These are phyloP conservation scores for Matsumyia berberina DNA, from an alignment of 2,888 invertebrate genomes.

Conservation along the genomic window DNA sequence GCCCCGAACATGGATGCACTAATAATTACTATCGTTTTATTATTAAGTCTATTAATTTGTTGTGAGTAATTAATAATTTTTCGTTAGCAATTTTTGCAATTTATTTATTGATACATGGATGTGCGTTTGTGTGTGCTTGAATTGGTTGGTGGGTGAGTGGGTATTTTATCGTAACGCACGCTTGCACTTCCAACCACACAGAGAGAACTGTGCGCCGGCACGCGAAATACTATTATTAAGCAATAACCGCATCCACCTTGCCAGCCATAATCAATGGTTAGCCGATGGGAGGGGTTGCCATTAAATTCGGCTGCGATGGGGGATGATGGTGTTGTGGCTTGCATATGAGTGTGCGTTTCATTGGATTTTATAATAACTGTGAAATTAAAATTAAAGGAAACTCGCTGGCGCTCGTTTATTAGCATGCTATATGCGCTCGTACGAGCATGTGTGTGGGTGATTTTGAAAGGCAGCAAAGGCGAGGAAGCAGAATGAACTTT, in stretches of 20 bases:
- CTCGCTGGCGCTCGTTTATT: background rate
- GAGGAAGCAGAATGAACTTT: background rate
- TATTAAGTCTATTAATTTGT: slow-evolving; percentile 75
- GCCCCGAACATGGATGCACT: slow-evolving; percentile 41
- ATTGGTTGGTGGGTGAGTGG: background rate
- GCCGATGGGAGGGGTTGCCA: slow-evolving; percentile 20
- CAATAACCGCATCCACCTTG: slow-evolving; percentile 37
- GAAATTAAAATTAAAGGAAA: slow-evolving; percentile 36
- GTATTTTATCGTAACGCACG: slow-evolving; percentile 3
- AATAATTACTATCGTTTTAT: slow-evolving; percentile 74
- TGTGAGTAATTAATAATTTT: slow-evolving; percentile 72
- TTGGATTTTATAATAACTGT: slow-evolving; percentile 36
- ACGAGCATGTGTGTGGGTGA: background rate
- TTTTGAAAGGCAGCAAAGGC: background rate
- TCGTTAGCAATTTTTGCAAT: slow-evolving; percentile 48
- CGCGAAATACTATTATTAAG: slow-evolving; percentile 47
- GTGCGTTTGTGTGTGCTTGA: no score
- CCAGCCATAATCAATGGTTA: slow-evolving; percentile 35
- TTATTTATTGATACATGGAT: slow-evolving; percentile 5
- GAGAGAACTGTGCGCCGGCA: background rate
- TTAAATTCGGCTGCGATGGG: slow-evolving; percentile 10
- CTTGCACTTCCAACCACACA: slow-evolving; percentile 23
- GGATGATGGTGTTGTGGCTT: slow-evolving; percentile 3
- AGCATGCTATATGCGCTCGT: background rate
- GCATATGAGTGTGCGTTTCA: slow-evolving; percentile 18